Base-by-base conservation (phyloP, 2,888 invertebrate genomes). In the Onchidella celtica region DNA sequence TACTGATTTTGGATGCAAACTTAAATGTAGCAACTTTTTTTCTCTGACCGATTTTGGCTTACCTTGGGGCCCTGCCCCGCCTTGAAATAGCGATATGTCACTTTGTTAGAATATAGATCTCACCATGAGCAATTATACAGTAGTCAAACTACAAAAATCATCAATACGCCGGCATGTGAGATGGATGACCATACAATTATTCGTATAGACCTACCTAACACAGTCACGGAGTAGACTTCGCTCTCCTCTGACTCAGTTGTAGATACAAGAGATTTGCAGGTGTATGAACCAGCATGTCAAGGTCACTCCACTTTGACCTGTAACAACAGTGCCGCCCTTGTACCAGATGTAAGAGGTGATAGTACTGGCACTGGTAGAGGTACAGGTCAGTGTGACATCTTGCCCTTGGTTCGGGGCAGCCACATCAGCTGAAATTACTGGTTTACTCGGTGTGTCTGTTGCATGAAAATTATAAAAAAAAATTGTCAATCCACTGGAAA, bases 271-370 rank as follows among this genome's bases (percentile, higher is more conserved):
- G 72, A 40, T 24, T 40, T 47, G 47, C 72, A 72, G 29, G 72
- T 55, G 55, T 72, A 72, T 27, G 72, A 40, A 3, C 55, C 72
- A 4, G 72, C 47, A 27, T 0, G 24, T 47, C 27, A 55, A 21
- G 55, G 47, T 72, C 4, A 14, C 27, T 14, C 47, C 14, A 24
- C 9, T 55, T 55, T 72, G 47, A 3, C 72, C 72, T 14, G 24
- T 38, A 11, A 72, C 27, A 21, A 14, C 27, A 55, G 14, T 55
- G 6, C 72, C 55, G 27, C 24, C 47, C 47, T 47, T 47, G 55
- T 72, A 72, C 72, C 72, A 72, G 4, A n/a, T 72, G 55, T 72
- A 72, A 14, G 72, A n/a, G 29, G 40, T 47, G 24, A 72, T 36
- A 27, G 72, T 47, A 11, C 24, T 24, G 6, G 55, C 32, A 6